Evolutionary conservation across 2,888 invertebrate species (phyloP).

Genomic region (Pyrgus malvae): DNA sequence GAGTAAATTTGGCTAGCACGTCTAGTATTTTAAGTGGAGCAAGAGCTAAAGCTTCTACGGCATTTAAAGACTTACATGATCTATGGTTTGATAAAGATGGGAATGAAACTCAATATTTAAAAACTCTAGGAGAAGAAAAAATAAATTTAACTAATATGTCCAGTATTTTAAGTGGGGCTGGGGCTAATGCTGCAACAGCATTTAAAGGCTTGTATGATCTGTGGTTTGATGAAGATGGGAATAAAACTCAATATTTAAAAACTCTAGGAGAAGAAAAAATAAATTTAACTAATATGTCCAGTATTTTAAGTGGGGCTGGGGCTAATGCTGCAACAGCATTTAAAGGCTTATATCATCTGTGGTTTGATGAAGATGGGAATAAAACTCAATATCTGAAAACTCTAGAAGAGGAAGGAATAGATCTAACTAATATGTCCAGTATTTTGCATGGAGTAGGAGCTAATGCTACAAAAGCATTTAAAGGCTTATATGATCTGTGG

Average conservation of each 20-base stretch:
- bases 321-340: constrained; percentile 39
- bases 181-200: constrained; percentile 38
- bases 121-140: constrained; percentile 33
- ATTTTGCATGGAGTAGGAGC: constrained; percentile 41
- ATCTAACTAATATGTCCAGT: constrained; percentile 37
- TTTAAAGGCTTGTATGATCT: constrained; percentile 44
- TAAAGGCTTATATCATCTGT: constrained; percentile 43
- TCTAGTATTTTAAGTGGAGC: constrained; percentile 41
- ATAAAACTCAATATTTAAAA: constrained; percentile 34
- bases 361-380: constrained; percentile 41
- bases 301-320: constrained; percentile 41
- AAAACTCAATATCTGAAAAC: constrained; percentile 34
- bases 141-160: constrained; percentile 37
- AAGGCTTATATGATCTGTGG: constrained; percentile 27
- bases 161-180: constrained; percentile 40
- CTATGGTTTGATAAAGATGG: too few relatives aligned
- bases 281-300: constrained; percentile 37
- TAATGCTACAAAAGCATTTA: constrained; percentile 40
- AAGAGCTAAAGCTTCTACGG: constrained; percentile 38
- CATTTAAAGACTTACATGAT: constrained; percentile 36
- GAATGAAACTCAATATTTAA: not conserved
- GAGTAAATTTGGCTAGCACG: constrained; percentile 36
- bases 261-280: constrained; percentile 31
- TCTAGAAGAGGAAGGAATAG: constrained; percentile 35
- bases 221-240: constrained; percentile 41